Conservation (phyloP, 2,888 invertebrate genomes). For the Drosophila affinis region DNA sequence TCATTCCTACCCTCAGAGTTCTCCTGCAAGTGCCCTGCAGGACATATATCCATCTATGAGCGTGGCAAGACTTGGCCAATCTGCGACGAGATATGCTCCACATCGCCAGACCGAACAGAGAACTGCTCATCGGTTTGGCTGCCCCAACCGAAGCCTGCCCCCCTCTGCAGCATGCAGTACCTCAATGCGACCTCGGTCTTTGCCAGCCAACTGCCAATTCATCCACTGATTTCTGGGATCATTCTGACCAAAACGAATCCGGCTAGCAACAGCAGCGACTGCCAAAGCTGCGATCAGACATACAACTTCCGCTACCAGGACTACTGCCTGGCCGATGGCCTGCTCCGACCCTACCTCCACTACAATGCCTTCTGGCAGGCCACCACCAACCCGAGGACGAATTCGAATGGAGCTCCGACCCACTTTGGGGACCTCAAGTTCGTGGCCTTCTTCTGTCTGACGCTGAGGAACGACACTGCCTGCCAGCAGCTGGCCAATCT, state of each 20-base stretch:
- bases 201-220: slow-evolving; percentile 23
- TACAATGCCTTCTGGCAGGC: slow-evolving; percentile 79
- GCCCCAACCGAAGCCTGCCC: slow-evolving; percentile 11
- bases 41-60: slow-evolving; percentile 72
- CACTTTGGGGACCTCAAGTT: slow-evolving; percentile 81
- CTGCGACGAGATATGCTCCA: slow-evolving; percentile 70
- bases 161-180: slow-evolving; percentile 73
- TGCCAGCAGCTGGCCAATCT: slow-evolving; percentile 89
- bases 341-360: slow-evolving; percentile 79
- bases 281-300: slow-evolving; percentile 75
- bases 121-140: slow-evolving; percentile 42
- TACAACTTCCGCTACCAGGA: slow-evolving; percentile 79
- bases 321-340: slow-evolving; percentile 78
- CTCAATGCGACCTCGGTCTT: slow-evolving; percentile 58
- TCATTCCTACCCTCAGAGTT: slow-evolving; percentile 80
- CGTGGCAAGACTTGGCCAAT: slow-evolving; percentile 69
- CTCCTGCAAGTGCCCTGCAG: slow-evolving; percentile 84
- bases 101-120: slow-evolving; percentile 27
- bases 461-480: slow-evolving; percentile 84
- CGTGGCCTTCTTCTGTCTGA: slow-evolving; percentile 82
- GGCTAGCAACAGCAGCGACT: slow-evolving; percentile 51
- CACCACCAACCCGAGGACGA: slow-evolving; percentile 36
- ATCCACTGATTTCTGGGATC: slow-evolving; percentile 54
- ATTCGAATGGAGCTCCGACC: slow-evolving; percentile 25
- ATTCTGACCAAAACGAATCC: slow-evolving; percentile 48